These are phyloP conservation scores for Zygogramma bicolorata DNA, from an alignment of 2,888 invertebrate species.

Conservation along the genomic window DNA sequence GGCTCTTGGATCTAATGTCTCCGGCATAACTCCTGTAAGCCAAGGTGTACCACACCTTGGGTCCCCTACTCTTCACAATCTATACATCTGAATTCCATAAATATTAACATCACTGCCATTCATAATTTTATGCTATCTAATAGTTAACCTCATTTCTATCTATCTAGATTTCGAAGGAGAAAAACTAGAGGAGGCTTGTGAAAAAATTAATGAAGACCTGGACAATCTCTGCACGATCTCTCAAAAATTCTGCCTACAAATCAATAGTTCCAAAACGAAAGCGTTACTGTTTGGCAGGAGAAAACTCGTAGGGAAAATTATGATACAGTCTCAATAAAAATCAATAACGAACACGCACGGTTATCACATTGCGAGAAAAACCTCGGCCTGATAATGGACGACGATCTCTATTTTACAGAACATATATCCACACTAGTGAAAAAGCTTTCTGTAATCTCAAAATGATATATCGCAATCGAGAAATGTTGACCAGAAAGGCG, in stretches of 20 bases:
- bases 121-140: too few species aligned
- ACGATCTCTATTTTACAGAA: background rate
- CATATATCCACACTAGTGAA: background rate
- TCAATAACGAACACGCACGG: too few species aligned
- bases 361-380: background rate
- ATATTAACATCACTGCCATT: too few species aligned
- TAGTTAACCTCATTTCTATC: too few species aligned
- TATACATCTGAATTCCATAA: too few species aligned
- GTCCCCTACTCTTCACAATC: too few species aligned
- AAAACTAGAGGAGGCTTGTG: too few species aligned
- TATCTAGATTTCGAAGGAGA: background rate
- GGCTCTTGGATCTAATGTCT: background rate
- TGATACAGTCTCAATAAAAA: too few species aligned
- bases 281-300: background rate
- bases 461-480: background rate
- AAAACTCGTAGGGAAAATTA: background rate
- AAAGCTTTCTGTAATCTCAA: too few species aligned
- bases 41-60: background rate
- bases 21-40: background rate
- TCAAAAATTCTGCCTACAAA: too few species aligned
- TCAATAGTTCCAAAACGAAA: background rate
- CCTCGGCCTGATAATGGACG: background rate
- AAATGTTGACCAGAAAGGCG: background rate
- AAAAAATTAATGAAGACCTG: too few species aligned
- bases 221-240: too few species aligned